These are phyloP conservation scores for Apteryx mantelli DNA, from an alignment of 2,113 vertebrate species.

Conservation along the genomic window DNA sequence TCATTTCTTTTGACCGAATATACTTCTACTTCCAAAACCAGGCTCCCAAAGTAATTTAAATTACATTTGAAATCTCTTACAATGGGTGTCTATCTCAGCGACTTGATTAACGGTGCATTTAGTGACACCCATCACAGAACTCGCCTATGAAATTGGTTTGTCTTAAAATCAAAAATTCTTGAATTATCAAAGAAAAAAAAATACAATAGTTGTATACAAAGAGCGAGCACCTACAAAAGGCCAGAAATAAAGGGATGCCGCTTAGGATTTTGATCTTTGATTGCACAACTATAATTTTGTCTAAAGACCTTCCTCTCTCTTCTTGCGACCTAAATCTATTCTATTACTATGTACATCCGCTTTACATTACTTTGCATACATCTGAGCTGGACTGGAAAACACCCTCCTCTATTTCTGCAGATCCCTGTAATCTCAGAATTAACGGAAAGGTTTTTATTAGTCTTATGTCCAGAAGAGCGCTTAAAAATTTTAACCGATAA, in stretches of 20 bases:
- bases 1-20: not conserved
- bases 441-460: not conserved
- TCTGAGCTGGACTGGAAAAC: not conserved
- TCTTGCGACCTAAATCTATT: not conserved
- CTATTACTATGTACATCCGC: not conserved
- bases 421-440: not conserved
- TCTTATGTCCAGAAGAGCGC: not conserved
- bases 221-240: not conserved
- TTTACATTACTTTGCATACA: conserved; percentile 17
- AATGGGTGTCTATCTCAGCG: not conserved
- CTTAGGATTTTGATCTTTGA: not conserved
- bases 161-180: not conserved
- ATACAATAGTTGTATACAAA: not conserved
- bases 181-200: not conserved
- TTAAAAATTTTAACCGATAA: not conserved
- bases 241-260: not conserved
- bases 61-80: not conserved
- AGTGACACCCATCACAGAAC: not conserved
- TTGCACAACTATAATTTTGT: not conserved
- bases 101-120: not conserved
- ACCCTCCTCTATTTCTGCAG: conserved; percentile 1
- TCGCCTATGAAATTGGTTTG: not conserved
- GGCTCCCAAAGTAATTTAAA: not conserved
- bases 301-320: not conserved
- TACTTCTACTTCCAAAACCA: not conserved